These are phyloP conservation scores for Tonatia bakeri DNA, from an alignment of 2,113 vertebrate species.

Conservation along the genomic window DNA sequence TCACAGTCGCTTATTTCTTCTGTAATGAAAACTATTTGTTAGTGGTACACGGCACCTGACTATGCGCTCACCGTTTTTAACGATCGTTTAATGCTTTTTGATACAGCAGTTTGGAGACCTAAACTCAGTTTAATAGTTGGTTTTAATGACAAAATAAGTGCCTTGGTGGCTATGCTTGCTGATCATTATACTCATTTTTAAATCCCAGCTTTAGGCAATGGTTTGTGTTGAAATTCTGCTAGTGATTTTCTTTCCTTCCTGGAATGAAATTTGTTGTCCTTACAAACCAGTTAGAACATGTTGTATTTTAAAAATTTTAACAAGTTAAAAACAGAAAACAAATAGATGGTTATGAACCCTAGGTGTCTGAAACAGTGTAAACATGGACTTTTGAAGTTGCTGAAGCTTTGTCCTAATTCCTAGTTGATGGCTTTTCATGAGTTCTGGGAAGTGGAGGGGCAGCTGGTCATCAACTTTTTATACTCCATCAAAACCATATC, in stretches of 20 bases:
- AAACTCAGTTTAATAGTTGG: not conserved
- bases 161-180: not conserved
- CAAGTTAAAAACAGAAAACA: not conserved
- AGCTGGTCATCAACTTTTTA: not conserved
- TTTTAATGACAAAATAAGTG: not conserved
- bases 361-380: not conserved
- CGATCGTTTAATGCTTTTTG: not conserved
- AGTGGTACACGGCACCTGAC: too few relatives aligned
- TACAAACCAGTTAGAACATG: not conserved
- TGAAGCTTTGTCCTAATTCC: not conserved
- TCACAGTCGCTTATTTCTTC: not conserved
- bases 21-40: not conserved
- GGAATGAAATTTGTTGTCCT: not conserved
- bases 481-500: not conserved
- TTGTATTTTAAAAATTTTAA: not conserved
- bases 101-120: not conserved
- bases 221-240: not conserved
- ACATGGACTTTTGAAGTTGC: not conserved
- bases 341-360: not conserved
- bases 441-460: not conserved
- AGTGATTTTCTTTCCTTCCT: not conserved
- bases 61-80: not conserved
- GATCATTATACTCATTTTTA: not conserved
- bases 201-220: not conserved
- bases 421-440: not conserved